Percentiles rank a stretch among this genome's conserved stretches.
Evolutionary conservation across 2,888 invertebrate species (phyloP).

Genomic region (Syritta pipiens): DNA sequence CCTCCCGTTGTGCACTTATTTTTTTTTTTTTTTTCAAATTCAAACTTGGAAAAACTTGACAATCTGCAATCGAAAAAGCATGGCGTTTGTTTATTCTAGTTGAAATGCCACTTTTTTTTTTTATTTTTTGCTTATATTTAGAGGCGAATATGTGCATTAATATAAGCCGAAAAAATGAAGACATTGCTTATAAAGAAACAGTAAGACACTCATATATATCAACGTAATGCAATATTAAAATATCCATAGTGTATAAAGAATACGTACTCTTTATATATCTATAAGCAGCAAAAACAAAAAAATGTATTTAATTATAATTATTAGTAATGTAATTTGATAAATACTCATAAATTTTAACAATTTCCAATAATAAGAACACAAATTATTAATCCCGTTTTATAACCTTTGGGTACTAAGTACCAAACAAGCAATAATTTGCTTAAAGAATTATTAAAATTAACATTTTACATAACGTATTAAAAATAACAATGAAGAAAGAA

Average conservation of each 20-base stretch:
- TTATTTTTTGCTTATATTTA: too few species aligned
- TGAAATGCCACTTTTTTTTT: too few species aligned
- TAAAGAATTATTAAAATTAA: constrained; percentile 22
- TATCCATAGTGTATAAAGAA: constrained; percentile 42
- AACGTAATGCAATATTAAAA: constrained; percentile 51
- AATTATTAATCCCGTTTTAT: constrained; percentile 55
- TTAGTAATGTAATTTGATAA: constrained; percentile 52
- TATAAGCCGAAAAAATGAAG: too few species aligned
- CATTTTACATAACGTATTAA: constrained; percentile 10
- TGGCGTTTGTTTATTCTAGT: too few species aligned
- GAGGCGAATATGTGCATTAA: too few species aligned
- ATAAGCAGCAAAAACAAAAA: constrained; percentile 26
- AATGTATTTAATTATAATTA: constrained; percentile 37
- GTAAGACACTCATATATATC: constrained; percentile 45
- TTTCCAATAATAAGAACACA: constrained; percentile 21
- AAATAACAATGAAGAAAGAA: constrained; percentile 35
- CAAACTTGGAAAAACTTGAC: too few species aligned
- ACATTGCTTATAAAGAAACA: too few species aligned
- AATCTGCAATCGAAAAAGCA: too few species aligned
- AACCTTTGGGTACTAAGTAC: constrained; percentile 63
- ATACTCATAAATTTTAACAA: constrained; percentile 32
- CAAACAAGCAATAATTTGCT: constrained; percentile 59
- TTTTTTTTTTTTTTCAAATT: too few species aligned
- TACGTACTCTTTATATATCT: constrained; percentile 15
- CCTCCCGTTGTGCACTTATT: too few species aligned